Percentiles rank a stretch among this genome's conserved stretches.
These are phyloP conservation scores for Mormyrus proboscirostris DNA, from an alignment of 2,797 vertebrate genomes.

Conservation along the genomic window DNA sequence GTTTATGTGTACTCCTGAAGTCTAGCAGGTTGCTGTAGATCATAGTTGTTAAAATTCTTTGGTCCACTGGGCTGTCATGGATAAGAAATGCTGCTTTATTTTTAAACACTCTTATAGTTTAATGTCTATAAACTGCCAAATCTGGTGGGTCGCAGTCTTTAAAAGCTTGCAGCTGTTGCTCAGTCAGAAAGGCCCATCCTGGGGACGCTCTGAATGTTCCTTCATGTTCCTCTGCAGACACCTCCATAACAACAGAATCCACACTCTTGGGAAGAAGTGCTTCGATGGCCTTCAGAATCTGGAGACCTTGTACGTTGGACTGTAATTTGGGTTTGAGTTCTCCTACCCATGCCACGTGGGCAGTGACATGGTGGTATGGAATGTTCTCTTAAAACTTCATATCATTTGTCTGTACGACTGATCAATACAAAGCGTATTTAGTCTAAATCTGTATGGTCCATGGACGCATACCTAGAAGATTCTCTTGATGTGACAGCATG, in stretches of 20 bases:
- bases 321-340: constrained; percentile 37
- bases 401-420: not conserved
- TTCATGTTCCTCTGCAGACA: constrained; percentile 61
- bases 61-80: not conserved
- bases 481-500: not conserved
- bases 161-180: not conserved
- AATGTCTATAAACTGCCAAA: not conserved
- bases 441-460: not conserved
- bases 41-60: not conserved
- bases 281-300: constrained; percentile 76
- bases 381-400: not conserved
- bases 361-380: not conserved
- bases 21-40: not conserved
- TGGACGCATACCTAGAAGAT: not conserved
- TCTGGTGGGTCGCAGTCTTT: not conserved
- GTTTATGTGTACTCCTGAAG: not conserved
- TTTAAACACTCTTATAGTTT: not conserved
- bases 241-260: constrained; percentile 81
- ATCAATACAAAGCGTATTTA: not conserved
- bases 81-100: not conserved
- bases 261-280: constrained; percentile 72
- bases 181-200: constrained; percentile 29
- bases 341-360: not conserved
- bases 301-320: constrained; percentile 77
- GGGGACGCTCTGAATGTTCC: constrained; percentile 41